Conservation (phyloP, 2,113 vertebrate species). For the Alosa alosa region DNA sequence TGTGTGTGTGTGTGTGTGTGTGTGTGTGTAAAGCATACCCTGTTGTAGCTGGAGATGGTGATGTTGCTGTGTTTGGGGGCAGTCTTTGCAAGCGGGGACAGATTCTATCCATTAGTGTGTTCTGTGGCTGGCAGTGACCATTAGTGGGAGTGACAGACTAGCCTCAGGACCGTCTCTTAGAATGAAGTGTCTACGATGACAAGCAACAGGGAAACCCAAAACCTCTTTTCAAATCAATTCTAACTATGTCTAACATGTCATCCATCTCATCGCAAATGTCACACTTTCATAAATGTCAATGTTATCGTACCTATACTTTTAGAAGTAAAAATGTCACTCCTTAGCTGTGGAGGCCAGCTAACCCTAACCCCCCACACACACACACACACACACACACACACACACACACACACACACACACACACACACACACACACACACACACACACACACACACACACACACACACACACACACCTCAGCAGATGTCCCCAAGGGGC, state of each 20-base stretch:
- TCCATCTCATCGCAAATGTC: background rate
- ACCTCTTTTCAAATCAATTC: background rate
- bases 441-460: background rate
- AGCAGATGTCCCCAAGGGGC: too few species aligned
- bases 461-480: background rate
- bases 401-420: too few species aligned
- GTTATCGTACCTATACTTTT: too few species aligned
- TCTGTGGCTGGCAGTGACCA: too few species aligned
- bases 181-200: background rate
- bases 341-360: background rate
- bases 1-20: background rate
- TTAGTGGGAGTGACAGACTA: too few species aligned
- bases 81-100: background rate
- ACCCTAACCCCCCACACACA: background rate
- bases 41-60: background rate
- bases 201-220: background rate
- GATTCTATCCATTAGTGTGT: background rate
- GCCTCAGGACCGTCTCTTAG: background rate
- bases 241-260: too few species aligned
- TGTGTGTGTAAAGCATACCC: background rate
- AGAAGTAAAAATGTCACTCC: too few species aligned
- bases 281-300: background rate
- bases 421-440: background rate
- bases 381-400: too few species aligned
- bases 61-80: background rate